phyloP scores from a whole-genome alignment of 2,113 vertebrate species.

The Dromaius novaehollandiae region DNA sequence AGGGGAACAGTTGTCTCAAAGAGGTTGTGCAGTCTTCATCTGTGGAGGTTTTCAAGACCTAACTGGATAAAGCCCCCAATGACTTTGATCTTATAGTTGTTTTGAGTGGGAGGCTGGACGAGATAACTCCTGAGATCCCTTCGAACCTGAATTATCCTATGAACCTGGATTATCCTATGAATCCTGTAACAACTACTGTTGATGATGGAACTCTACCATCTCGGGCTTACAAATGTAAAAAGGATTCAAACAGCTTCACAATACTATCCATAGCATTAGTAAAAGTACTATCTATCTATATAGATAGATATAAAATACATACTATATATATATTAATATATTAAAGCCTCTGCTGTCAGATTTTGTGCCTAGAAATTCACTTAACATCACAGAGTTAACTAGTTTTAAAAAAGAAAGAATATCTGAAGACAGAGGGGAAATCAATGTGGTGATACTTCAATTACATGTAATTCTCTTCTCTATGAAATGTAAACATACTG shows the following conservation, averaged over 20 bases:
- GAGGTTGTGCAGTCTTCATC: rapidly evolving
- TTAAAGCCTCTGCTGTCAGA: neutral
- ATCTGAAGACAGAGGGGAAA: neutral
- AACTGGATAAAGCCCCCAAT: rapidly evolving
- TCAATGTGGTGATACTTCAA: conserved; percentile 28
- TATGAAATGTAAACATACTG: conserved; percentile 10
- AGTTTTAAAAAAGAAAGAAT: conserved; percentile 16
- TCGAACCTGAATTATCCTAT: neutral
- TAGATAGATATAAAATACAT: neutral
- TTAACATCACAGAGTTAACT: neutral
- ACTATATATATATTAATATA: neutral
- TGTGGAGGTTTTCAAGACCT: neutral
- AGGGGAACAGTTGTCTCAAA: neutral
- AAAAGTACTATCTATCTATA: neutral
- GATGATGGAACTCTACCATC: neutral
- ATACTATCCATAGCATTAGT: neutral
- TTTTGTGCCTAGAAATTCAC: neutral
- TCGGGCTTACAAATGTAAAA: neutral
- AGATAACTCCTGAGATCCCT: neutral
- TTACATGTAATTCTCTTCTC: conserved; percentile 35
- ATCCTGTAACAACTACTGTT: neutral
- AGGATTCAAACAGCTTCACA: neutral
- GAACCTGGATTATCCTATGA: neutral
- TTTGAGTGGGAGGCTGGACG: neutral
- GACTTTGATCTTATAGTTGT: neutral